Conservation (phyloP, 2,888 invertebrate genomes). For the Acanthosoma haemorrhoidale region DNA sequence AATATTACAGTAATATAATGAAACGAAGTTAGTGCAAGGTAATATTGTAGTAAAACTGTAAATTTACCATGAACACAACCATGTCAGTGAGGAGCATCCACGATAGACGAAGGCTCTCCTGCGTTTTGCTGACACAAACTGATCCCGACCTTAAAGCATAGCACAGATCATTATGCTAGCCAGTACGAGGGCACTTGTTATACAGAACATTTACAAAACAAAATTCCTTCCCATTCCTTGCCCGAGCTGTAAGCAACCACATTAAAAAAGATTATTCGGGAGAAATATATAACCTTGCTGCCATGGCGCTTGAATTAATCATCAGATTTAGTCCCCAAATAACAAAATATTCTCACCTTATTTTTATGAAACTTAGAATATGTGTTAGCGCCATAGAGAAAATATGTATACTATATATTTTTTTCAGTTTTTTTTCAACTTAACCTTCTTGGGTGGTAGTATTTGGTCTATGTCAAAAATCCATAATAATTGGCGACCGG, state of each 20-base stretch:
- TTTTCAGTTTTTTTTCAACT: too few species aligned
- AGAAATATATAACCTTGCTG: not conserved
- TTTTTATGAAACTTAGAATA: too few species aligned
- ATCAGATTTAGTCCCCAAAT: too few species aligned
- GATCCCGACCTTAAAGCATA: not conserved
- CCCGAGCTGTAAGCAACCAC: not conserved
- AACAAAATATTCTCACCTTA: too few species aligned
- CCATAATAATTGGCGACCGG: too few species aligned
- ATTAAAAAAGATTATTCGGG: constrained; percentile 6
- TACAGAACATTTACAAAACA: constrained; percentile 10
- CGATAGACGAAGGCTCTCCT: not conserved
- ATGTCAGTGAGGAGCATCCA: not conserved
- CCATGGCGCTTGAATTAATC: too few species aligned
- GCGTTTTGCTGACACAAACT: constrained; percentile 1
- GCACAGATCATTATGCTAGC: not conserved
- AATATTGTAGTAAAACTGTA: too few species aligned
- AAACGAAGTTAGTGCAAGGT: not conserved
- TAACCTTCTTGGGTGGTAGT: too few species aligned
- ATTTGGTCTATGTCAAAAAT: too few species aligned
- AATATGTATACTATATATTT: too few species aligned
- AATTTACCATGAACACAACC: not conserved
- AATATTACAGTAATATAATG: not conserved
- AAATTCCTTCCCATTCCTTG: not conserved
- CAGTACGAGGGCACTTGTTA: constrained; percentile 12
- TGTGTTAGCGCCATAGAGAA: too few species aligned